Evolutionary conservation across 2,888 invertebrate genomes (phyloP).

Genomic region (Bellardia pandia): DNA sequence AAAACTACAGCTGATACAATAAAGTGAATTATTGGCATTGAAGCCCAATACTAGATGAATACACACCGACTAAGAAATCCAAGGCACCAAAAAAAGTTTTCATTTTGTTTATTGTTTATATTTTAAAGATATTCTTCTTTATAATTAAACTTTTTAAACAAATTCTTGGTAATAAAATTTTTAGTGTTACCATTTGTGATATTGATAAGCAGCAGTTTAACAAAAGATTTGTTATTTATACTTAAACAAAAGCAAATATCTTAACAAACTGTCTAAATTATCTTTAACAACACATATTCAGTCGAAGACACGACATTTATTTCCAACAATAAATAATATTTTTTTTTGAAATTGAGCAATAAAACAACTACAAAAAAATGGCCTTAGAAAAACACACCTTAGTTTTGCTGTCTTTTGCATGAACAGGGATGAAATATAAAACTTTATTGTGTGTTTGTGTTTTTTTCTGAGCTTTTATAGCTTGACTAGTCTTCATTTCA

Average conservation of each 20-base stretch:
- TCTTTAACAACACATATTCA: background rate
- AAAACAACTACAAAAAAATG: too few species aligned
- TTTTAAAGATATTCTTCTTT: too few species aligned
- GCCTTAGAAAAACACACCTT: background rate
- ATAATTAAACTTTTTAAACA: background rate
- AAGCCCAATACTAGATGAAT: too few species aligned
- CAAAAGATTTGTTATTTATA: background rate
- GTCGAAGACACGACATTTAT: background rate
- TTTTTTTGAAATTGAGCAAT: background rate
- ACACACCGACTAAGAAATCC: too few species aligned
- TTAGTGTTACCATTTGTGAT: background rate
- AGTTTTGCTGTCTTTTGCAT: too few species aligned
- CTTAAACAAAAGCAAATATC: background rate
- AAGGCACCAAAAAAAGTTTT: too few species aligned
- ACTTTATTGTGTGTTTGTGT: background rate
- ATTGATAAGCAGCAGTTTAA: background rate
- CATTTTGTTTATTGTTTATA: too few species aligned
- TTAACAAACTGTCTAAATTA: background rate
- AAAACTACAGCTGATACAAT: too few species aligned
- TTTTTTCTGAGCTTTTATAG: too few species aligned
- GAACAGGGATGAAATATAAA: background rate
- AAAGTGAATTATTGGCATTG: too few species aligned
- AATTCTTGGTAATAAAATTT: background rate
- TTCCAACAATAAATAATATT: constrained; percentile 10
- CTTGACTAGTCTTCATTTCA: too few species aligned